phyloP scores from a whole-genome alignment of 2,797 vertebrate species.

The Nyctalus aviator region DNA sequence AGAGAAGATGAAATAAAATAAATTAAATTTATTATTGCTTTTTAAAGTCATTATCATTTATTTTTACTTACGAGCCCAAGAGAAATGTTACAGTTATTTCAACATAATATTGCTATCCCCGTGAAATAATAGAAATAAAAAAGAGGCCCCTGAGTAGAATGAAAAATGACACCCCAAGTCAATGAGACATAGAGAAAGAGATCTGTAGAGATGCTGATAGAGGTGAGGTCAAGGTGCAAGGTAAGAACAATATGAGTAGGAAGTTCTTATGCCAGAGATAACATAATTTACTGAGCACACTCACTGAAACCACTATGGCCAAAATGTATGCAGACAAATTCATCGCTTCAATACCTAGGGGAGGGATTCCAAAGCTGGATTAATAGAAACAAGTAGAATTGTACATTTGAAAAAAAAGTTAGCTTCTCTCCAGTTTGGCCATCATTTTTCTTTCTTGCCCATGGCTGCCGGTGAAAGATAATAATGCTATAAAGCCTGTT shows the following conservation, averaged over 20 bases:
- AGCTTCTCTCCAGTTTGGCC: background rate
- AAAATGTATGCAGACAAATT: background rate
- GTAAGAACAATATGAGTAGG: background rate
- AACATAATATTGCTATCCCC: background rate
- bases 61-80: background rate
- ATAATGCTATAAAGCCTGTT: conserved; percentile 53
- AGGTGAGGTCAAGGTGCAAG: background rate
- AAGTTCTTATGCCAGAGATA: background rate
- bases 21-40: background rate
- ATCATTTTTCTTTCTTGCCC: conserved; percentile 61
- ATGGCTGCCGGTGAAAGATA: conserved; percentile 9
- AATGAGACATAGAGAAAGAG: background rate
- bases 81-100: background rate
- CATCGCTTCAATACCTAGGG: background rate
- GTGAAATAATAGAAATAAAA: conserved; percentile 2
- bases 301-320: background rate
- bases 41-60: background rate
- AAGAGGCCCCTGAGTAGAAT: background rate
- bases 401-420: background rate
- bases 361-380: background rate
- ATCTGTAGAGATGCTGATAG: background rate
- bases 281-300: background rate
- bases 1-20: background rate
- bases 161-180: background rate
- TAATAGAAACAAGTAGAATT: conserved; percentile 27